These are phyloP conservation scores for Ardeotis arabs DNA, from an alignment of 2,113 vertebrate genomes.

Conservation along the genomic window DNA sequence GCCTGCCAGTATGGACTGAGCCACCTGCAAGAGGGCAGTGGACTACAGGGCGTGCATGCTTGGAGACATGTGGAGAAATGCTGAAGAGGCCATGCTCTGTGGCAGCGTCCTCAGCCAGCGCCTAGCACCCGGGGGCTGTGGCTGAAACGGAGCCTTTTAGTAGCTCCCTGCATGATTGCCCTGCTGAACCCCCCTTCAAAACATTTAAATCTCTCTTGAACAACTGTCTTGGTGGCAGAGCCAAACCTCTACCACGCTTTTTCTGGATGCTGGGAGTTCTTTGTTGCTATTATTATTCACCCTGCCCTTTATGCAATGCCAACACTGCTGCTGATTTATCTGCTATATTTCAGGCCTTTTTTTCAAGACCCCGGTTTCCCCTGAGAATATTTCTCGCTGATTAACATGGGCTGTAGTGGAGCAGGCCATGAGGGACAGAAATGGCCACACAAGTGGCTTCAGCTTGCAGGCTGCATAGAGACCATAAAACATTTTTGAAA, in stretches of 20 bases:
- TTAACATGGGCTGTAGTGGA: neutral
- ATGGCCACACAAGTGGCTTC: neutral
- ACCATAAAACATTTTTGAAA: neutral
- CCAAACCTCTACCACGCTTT: neutral
- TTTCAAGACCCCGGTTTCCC: neutral
- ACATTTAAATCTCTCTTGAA: neutral
- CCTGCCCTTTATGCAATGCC: conserved; percentile 26
- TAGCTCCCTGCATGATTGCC: neutral
- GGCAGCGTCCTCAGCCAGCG: neutral
- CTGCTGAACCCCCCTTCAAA: neutral
- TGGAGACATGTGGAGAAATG: neutral
- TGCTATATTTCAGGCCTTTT: neutral
- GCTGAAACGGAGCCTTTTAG: neutral
- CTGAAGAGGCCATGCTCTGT: neutral
- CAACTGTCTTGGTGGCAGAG: neutral
- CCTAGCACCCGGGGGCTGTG: neutral
- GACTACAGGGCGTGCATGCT: accelerated
- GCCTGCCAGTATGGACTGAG: neutral
- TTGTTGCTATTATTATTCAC: conserved; percentile 37
- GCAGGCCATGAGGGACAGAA: neutral
- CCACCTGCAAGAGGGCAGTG: neutral
- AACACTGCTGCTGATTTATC: conserved; percentile 4
- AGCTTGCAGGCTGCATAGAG: neutral
- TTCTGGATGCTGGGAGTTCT: conserved; percentile 29
- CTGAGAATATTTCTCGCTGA: neutral